Evolutionary conservation across 2,888 invertebrate species (phyloP), one percentile per base, ranked within the genome.

Genomic region (Dolichomitus sp.): DNA sequence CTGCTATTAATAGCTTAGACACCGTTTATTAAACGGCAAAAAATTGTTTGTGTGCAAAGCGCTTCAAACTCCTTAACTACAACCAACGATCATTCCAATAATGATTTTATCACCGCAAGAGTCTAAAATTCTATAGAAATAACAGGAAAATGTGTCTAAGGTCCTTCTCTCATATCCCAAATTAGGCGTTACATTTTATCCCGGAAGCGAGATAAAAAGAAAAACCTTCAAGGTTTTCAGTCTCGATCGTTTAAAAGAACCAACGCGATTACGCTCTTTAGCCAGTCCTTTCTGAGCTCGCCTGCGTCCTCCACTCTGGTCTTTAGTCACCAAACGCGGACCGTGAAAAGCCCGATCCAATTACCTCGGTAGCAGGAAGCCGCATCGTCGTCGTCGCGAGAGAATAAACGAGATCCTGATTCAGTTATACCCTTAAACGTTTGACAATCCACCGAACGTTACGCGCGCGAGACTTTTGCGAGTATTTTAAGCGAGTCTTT

Each of bases 381-480:
- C 80, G 65, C 80, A 65, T 50, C 30, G 65, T 68, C 73, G n/a
- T 19, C 61, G 63, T 33, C 50, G 40, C 69, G 63, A 54, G 45
- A 27, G 72, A 83, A 80, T 61, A 72, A 83, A 80, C 83, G 69
- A 80, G 81, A 84, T 83, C 86, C 88, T 86, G 88, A 90, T 90
- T 89, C 87, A 88, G 87, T 85, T 84, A 83, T 87, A 84, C 84
- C 89, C 90, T 86, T 90, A 90, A 90, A 87, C 80, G 86, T 69
- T 73, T 74, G 85, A 87, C 85, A 84, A 87, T 86, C 81, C 81
- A 78, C 52, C 54, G 40, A 68, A 54, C 48, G 65, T 65, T 68
- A 78, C 73, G 33, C 33, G 7, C 33, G 19, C 66, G 11, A 37
- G n/a, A 72, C 69, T 66, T 66, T 79, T 69, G 12, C 54, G 61